These are phyloP conservation scores for Cheilosia impressa DNA, from an alignment of 2,888 invertebrate genomes.

Conservation along the genomic window DNA sequence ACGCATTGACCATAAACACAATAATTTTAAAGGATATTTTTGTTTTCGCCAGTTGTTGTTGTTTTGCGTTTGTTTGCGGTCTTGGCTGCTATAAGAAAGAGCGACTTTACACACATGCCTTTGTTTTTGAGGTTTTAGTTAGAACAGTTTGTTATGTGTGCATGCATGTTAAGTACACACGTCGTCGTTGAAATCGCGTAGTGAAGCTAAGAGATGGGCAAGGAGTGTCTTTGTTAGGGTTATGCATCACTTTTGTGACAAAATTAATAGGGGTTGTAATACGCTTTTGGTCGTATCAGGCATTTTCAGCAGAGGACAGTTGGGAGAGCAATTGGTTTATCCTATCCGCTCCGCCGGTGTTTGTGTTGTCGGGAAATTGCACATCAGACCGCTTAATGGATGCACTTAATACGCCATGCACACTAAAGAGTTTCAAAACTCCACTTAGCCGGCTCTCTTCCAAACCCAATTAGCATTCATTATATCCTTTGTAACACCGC, in stretches of 20 bases:
- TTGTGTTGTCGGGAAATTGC: too few relatives aligned
- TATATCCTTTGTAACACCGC: conserved; percentile 16
- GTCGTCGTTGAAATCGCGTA: too few relatives aligned
- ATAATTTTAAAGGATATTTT: conserved; percentile 62
- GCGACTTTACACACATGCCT: not conserved
- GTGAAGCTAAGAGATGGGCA: too few relatives aligned
- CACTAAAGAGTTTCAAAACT: conserved; percentile 10
- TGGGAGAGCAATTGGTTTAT: too few relatives aligned
- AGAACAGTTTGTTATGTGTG: too few relatives aligned
- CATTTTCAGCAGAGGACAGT: too few relatives aligned
- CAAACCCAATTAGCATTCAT: conserved; percentile 38
- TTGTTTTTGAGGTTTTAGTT: conserved; percentile 30
- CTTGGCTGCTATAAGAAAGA: conserved; percentile 1
- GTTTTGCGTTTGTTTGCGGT: conserved; percentile 15
- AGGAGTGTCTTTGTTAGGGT: too few relatives aligned
- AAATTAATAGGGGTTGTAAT: too few relatives aligned
- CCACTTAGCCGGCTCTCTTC: conserved; percentile 22
- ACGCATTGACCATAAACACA: conserved; percentile 71
- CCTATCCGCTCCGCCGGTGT: too few relatives aligned
- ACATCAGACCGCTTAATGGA: not conserved
- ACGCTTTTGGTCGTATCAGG: too few relatives aligned
- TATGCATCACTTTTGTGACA: too few relatives aligned
- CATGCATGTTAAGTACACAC: too few relatives aligned
- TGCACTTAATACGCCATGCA: conserved; percentile 7
- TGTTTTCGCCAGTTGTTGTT: conserved; percentile 36